Conservation (phyloP, 2,888 invertebrate genomes). For the Nudaria mundana region DNA sequence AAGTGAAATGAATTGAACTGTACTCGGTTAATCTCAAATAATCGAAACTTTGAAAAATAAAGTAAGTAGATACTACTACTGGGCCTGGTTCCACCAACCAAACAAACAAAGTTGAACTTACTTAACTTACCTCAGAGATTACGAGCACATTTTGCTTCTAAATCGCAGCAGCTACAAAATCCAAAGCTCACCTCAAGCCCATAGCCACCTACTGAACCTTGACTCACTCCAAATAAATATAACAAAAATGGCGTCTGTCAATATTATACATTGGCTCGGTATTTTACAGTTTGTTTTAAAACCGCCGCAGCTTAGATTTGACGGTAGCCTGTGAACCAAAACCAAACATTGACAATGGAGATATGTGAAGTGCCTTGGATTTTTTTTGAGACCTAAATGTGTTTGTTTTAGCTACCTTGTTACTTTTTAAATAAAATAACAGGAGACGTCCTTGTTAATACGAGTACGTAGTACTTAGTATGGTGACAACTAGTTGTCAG, state of each 20-base stretch:
- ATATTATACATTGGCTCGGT: slow-evolving; percentile 7
- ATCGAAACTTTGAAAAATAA: too few species aligned
- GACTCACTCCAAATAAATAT: slow-evolving; percentile 8
- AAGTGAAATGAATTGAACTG: too few species aligned
- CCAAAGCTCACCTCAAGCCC: too few species aligned
- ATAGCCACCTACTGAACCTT: background rate
- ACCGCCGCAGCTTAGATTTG: slow-evolving; percentile 29
- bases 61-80: too few species aligned
- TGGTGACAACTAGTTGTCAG: too few species aligned
- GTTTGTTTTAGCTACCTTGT: slow-evolving; percentile 5
- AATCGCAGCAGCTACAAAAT: too few species aligned
- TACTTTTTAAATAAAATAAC: background rate
- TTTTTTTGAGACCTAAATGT: slow-evolving; percentile 4
- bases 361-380: slow-evolving; percentile 10
- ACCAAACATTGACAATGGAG: slow-evolving; percentile 41
- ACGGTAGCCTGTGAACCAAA: slow-evolving; percentile 44
- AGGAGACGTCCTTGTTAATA: background rate
- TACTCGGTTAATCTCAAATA: too few species aligned
- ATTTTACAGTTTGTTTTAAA: slow-evolving; percentile 27
- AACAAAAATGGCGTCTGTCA: slow-evolving; percentile 8
- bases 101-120: too few species aligned
- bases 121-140: too few species aligned
- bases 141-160: too few species aligned
- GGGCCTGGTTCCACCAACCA: too few species aligned
- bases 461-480: background rate